Percentiles rank a stretch among this genome's conserved stretches.
phyloP scores from a whole-genome alignment of 2,888 invertebrate species.

The Spatulosminthurus flaviceps region DNA sequence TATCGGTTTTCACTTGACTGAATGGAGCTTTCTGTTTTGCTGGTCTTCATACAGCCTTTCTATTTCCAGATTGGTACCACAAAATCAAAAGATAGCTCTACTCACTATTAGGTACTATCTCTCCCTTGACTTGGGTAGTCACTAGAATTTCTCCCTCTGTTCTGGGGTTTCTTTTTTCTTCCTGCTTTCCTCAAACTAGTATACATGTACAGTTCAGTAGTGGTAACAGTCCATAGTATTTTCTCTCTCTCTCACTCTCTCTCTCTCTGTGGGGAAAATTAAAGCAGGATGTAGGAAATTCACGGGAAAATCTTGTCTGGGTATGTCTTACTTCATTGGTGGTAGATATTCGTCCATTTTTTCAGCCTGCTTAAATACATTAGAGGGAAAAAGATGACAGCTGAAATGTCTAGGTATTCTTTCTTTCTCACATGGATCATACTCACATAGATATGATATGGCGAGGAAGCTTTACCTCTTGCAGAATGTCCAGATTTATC shows the following conservation, averaged over 20 bases:
- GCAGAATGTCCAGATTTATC: constrained; percentile 6
- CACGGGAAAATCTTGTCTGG: no score
- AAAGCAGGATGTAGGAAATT: not conserved
- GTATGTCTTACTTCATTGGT: not conserved
- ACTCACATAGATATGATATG: not conserved
- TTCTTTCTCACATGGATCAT: no score
- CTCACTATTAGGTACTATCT: constrained; percentile 36
- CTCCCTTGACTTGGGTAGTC: constrained; percentile 20
- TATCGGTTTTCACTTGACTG: constrained; percentile 48
- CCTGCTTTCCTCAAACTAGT: not conserved
- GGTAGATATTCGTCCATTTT: not conserved
- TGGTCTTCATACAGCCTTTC: constrained; percentile 38
- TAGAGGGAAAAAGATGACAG: not conserved
- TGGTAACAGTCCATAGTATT: no score
- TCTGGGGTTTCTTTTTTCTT: not conserved
- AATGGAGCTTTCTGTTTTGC: constrained; percentile 42
- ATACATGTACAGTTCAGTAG: not conserved
- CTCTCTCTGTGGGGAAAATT: constrained; percentile 3
- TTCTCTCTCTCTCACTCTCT: no score
- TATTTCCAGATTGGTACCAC: constrained; percentile 33
- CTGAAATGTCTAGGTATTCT: not conserved
- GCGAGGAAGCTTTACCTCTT: not conserved
- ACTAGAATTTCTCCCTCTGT: not conserved
- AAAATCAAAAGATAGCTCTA: constrained; percentile 45
- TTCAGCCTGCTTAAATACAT: not conserved